Evolutionary conservation across 2,888 invertebrate genomes (phyloP).

Genomic region (Nomada flava): DNA sequence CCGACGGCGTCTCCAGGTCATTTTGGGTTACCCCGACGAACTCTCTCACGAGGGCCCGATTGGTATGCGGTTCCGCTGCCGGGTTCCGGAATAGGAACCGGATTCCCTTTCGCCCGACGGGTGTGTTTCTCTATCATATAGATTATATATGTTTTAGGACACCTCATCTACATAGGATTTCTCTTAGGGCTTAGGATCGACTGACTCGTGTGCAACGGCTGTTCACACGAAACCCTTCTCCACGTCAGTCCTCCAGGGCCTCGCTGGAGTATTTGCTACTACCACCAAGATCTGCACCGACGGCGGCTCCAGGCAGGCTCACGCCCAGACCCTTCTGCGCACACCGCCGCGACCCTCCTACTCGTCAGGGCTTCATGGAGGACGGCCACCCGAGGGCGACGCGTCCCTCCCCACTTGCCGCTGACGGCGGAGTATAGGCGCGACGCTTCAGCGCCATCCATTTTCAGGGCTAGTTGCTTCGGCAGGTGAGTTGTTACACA

Average conservation of each 20-base stretch:
- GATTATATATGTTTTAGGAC: constrained; percentile 81
- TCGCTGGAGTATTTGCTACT: constrained; percentile 87
- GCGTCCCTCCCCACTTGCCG: constrained; percentile 79
- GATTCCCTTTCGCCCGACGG: constrained; percentile 85
- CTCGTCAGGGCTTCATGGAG: constrained; percentile 86
- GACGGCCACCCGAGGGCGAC: constrained; percentile 1
- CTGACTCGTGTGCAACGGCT: constrained; percentile 87
- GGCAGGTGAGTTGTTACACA: constrained; percentile 84
- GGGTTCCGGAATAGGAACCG: too few species aligned
- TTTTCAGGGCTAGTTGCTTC: constrained; percentile 89
- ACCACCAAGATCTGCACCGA: constrained; percentile 85
- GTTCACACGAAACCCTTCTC: constrained; percentile 88
- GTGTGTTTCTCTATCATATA: constrained; percentile 75
- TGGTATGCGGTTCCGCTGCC: too few species aligned
- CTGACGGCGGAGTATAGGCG: constrained; percentile 86
- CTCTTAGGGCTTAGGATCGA: constrained; percentile 86
- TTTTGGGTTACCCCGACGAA: too few species aligned
- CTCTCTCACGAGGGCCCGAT: too few species aligned
- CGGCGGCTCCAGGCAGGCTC: constrained; percentile 83
- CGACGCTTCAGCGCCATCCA: constrained; percentile 87
- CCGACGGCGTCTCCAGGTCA: too few species aligned
- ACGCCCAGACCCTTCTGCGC: constrained; percentile 78
- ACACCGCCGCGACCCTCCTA: constrained; percentile 83
- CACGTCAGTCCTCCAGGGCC: constrained; percentile 87
- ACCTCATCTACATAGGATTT: constrained; percentile 14